Percentiles rank a stretch among this genome's conserved stretches.
Evolutionary conservation across 2,888 invertebrate species (phyloP).

Genomic region (Cheilosia grossa): DNA sequence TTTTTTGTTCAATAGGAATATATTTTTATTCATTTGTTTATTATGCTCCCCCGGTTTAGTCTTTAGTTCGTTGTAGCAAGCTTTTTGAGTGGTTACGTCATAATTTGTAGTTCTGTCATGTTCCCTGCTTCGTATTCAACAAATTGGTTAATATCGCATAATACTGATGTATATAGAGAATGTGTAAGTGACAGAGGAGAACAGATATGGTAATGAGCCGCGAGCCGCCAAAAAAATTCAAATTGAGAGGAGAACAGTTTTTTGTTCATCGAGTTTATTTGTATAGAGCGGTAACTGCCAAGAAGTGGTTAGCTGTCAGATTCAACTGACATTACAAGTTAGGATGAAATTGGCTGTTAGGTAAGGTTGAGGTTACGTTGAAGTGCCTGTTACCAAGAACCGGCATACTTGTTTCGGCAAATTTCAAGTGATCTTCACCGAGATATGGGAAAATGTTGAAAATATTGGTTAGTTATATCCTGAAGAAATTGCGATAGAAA

Average conservation of each 20-base stretch:
- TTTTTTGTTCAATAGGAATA: slow-evolving; percentile 15
- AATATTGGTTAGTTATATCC: too few species aligned
- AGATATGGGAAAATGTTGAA: too few species aligned
- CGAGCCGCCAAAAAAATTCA: slow-evolving; percentile 14
- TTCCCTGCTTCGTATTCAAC: slow-evolving; percentile 21
- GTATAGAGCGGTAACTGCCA: too few species aligned
- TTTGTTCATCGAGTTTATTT: too few species aligned
- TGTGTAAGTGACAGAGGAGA: background rate
- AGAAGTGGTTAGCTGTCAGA: too few species aligned
- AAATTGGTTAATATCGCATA: slow-evolving; percentile 31
- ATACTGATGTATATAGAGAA: background rate
- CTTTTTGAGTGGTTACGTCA: slow-evolving; percentile 50
- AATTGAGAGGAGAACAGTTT: background rate
- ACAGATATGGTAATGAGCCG: slow-evolving; percentile 27
- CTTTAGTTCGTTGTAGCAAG: slow-evolving; percentile 33
- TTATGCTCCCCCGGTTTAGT: slow-evolving; percentile 32
- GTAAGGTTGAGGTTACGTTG: too few species aligned
- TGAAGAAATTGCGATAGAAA: too few species aligned
- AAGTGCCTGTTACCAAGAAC: too few species aligned
- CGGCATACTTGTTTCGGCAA: too few species aligned
- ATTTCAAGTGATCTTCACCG: too few species aligned
- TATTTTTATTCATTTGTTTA: slow-evolving; percentile 41
- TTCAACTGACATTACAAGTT: too few species aligned
- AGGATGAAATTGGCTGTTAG: too few species aligned
- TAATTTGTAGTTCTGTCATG: slow-evolving; percentile 49